Conservation (phyloP, 1,140 invertebrate genomes). For the Lerema accius region DNA sequence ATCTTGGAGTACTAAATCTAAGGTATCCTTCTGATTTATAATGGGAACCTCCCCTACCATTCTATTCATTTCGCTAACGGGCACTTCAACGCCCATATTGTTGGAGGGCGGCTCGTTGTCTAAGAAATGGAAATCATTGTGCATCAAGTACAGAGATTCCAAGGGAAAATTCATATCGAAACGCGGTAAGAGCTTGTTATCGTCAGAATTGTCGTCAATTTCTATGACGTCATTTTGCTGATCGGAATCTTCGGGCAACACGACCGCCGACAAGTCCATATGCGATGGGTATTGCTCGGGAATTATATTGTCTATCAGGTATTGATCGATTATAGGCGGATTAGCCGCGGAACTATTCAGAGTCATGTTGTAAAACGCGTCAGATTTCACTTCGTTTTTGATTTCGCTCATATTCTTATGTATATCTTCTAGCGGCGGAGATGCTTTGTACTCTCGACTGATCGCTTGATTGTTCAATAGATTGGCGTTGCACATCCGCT, state of each 20-base stretch:
- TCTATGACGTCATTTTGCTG: constrained; percentile 74
- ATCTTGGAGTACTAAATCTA: constrained; percentile 46
- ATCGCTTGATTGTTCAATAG: constrained; percentile 62
- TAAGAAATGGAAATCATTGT: constrained; percentile 76
- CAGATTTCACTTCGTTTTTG: constrained; percentile 77
- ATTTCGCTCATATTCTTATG: constrained; percentile 76
- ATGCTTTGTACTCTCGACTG: constrained; percentile 71
- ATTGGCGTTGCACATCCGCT: constrained; percentile 74
- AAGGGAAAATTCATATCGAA: constrained; percentile 76
- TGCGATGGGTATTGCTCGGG: constrained; percentile 69
- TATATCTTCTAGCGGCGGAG: constrained; percentile 72
- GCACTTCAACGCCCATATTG: constrained; percentile 50
- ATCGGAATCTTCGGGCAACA: constrained; percentile 56
- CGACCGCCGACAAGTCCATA: constrained; percentile 62
- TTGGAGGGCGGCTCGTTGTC: constrained; percentile 62
- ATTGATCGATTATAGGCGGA: constrained; percentile 67
- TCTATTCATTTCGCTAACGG: constrained; percentile 65
- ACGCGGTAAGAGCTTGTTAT: constrained; percentile 72
- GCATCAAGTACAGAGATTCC: constrained; percentile 74
- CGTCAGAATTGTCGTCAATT: constrained; percentile 79
- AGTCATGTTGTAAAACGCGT: constrained; percentile 67
- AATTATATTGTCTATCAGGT: constrained; percentile 72
- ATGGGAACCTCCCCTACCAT: constrained; percentile 64
- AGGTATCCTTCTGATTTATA: constrained; percentile 58
- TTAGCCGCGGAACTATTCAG: constrained; percentile 54